These are phyloP conservation scores for Burhinus oedicnemus DNA, from an alignment of 2,113 vertebrate genomes.

Conservation along the genomic window DNA sequence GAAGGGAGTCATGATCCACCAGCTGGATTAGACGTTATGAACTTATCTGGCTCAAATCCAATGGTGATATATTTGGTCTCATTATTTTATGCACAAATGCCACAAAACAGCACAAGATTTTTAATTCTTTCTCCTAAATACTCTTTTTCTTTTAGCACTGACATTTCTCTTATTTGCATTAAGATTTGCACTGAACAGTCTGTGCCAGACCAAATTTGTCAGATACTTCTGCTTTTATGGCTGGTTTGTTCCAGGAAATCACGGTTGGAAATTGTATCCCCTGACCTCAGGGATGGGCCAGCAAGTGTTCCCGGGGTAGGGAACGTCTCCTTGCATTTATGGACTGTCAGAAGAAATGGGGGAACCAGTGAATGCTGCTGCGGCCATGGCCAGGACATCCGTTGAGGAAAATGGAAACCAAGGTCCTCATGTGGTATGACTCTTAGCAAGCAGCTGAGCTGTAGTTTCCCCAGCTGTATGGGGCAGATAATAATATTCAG, in stretches of 20 bases:
- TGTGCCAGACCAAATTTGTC: conserved; percentile 57
- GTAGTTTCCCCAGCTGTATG: neutral
- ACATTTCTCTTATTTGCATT: conserved; percentile 68
- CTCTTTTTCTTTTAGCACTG: conserved; percentile 62
- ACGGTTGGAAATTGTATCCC: neutral
- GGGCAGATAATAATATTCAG: neutral
- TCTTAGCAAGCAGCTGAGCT: neutral
- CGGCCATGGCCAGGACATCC: neutral
- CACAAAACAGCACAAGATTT: conserved; percentile 56
- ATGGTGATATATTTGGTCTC: conserved; percentile 67
- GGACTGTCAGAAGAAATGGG: neutral
- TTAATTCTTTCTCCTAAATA: conserved; percentile 31
- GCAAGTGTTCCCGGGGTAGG: neutral
- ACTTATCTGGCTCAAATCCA: conserved; percentile 60
- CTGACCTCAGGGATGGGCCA: neutral
- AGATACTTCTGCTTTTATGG: conserved; percentile 34
- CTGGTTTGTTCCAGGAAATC: conserved; percentile 10
- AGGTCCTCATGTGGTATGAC: neutral
- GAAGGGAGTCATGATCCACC: conserved; percentile 64
- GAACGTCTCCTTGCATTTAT: neutral
- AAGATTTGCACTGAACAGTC: conserved; percentile 58
- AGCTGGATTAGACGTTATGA: conserved; percentile 63
- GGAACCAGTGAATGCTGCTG: neutral
- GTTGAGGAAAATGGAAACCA: neutral
- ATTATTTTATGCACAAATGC: conserved; percentile 72